Conservation (phyloP, 2,113 vertebrate species). For the Opisthocomus hoazin region DNA sequence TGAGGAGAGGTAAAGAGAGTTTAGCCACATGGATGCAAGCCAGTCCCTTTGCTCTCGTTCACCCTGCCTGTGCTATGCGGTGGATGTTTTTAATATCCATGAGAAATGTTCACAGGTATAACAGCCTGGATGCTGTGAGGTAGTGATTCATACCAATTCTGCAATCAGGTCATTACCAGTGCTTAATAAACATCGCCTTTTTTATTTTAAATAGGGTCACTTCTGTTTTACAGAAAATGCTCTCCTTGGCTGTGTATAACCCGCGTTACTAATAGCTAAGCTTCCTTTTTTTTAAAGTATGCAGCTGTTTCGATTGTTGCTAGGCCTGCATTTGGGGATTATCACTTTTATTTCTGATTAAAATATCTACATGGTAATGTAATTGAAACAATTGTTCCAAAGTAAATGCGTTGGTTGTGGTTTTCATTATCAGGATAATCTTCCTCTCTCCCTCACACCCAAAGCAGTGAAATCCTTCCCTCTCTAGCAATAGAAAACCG, state of each 20-base stretch:
- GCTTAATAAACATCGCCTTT: neutral
- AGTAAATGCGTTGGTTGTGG: constrained; percentile 41
- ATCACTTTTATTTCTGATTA: constrained; percentile 57
- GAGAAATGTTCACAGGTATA: neutral
- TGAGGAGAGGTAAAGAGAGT: neutral
- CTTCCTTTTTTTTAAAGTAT: neutral
- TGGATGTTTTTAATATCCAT: neutral
- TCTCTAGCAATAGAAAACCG: constrained; percentile 9
- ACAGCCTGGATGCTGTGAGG: neutral
- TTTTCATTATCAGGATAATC: constrained; percentile 58
- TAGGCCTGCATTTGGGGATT: constrained; percentile 36
- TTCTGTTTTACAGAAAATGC: neutral
- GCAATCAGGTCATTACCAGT: neutral
- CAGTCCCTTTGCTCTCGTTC: neutral
- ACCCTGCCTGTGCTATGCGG: neutral
- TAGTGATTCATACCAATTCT: neutral
- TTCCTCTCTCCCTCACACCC: constrained; percentile 23
- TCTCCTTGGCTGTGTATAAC: neutral
- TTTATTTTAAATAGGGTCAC: neutral
- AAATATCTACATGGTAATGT: constrained; percentile 49
- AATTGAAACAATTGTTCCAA: constrained; percentile 51
- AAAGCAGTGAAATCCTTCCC: neutral
- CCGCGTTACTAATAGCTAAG: constrained; percentile 8
- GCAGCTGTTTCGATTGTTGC: neutral
- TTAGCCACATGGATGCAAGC: neutral